Evolutionary conservation across 2,888 invertebrate genomes (phyloP).

Genomic region (Xestoiulus laeticollis): DNA sequence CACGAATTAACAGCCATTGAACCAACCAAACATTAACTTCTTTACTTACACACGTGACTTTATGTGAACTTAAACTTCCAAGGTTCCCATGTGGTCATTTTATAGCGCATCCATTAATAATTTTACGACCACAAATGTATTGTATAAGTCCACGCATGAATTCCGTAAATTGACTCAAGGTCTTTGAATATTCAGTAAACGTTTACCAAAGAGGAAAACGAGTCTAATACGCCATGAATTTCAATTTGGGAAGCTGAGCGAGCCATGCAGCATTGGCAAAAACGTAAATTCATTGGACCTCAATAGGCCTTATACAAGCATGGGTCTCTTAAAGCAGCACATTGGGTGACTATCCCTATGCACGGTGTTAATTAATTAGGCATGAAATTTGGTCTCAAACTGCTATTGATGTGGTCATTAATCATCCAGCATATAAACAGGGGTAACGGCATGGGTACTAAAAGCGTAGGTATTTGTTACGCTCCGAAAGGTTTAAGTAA

Average conservation of each 20-base stretch:
- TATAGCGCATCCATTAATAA: neutral
- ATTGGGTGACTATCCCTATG: neutral
- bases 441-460: neutral
- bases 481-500: neutral
- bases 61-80: neutral
- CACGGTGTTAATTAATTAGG: conserved; percentile 14
- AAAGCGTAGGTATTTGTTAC: conserved; percentile 10
- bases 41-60: neutral
- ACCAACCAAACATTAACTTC: neutral
- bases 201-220: conserved; percentile 8
- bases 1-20: neutral
- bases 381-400: conserved; percentile 12
- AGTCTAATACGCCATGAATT: conserved; percentile 25
- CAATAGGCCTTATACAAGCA: neutral
- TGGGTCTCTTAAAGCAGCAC: neutral
- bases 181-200: neutral
- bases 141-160: neutral
- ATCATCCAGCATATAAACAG: conserved; percentile 1
- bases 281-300: neutral
- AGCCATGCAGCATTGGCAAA: neutral
- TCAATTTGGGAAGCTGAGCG: neutral
- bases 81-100: conserved; percentile 23
- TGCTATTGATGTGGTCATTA: conserved; percentile 15
- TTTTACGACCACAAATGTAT: neutral
- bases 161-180: neutral